Conservation (phyloP, 2,797 vertebrate species). For the Sphenopsis melanotis region DNA sequence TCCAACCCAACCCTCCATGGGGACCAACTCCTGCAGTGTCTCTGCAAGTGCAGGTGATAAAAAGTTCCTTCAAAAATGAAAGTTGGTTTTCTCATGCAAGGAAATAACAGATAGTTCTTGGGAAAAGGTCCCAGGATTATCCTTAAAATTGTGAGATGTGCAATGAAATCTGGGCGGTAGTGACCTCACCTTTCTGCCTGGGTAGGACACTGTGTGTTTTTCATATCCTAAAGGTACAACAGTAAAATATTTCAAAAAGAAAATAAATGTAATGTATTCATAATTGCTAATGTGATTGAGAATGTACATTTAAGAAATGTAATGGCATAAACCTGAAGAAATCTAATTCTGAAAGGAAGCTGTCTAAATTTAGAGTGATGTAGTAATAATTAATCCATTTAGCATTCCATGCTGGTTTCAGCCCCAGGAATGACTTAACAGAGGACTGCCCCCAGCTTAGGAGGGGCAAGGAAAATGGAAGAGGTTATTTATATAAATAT, state of each 20-base stretch:
- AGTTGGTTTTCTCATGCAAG: background rate
- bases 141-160: background rate
- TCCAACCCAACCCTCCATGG: background rate
- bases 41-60: background rate
- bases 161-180: background rate
- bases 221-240: constrained; percentile 26
- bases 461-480: background rate
- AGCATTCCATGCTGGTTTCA: constrained; percentile 55
- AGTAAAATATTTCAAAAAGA: constrained; percentile 26
- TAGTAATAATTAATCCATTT: constrained; percentile 66
- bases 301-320: constrained; percentile 63
- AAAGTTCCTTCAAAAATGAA: background rate
- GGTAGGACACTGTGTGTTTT: background rate
- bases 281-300: constrained; percentile 68
- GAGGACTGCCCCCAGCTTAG: background rate
- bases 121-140: background rate
- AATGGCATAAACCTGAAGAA: constrained; percentile 67
- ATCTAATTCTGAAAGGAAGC: constrained; percentile 68
- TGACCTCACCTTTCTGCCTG: background rate
- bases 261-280: constrained; percentile 60
- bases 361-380: constrained; percentile 68
- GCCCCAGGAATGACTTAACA: constrained; percentile 46
- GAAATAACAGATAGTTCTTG: background rate
- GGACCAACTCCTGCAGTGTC: too few relatives aligned
- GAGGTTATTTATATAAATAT: background rate